Evolutionary conservation across 2,113 vertebrate species (phyloP).

Genomic region (Stigmatopora argus): DNA sequence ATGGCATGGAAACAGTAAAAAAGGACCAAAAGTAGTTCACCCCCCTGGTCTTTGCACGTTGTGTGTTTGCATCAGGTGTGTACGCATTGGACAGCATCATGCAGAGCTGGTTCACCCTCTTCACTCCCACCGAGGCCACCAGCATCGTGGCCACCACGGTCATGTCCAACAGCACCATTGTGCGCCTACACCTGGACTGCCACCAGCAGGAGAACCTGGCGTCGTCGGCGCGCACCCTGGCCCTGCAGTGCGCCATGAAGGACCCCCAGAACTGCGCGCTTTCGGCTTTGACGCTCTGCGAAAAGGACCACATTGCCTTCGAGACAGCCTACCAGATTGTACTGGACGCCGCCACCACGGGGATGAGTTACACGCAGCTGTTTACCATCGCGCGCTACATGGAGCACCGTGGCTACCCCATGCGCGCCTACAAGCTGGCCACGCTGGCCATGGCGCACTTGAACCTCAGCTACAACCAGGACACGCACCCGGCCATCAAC

Average conservation of each 20-base stretch:
- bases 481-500: constrained; percentile 97
- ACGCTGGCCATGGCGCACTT: constrained; percentile 94
- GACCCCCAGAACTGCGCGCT: constrained; percentile 97
- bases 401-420: constrained; percentile 96
- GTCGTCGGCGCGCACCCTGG: constrained; percentile 89
- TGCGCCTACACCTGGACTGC: constrained; percentile 95
- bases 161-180: constrained; percentile 94
- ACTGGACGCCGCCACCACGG: constrained; percentile 88
- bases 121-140: constrained; percentile 96
- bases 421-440: constrained; percentile 95
- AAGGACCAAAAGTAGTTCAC: not conserved
- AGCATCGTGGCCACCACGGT: constrained; percentile 95
- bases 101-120: constrained; percentile 98
- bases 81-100: constrained; percentile 95
- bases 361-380: constrained; percentile 96
- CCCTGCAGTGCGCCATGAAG: constrained; percentile 97
- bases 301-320: constrained; percentile 98
- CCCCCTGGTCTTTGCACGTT: too few species aligned
- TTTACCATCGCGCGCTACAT: constrained; percentile 99
- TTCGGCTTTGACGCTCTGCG: constrained; percentile 92
- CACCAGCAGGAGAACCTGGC: constrained; percentile 95
- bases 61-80: constrained; percentile 68
- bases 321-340: constrained; percentile 99
- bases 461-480: constrained; percentile 99
- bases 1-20: too few species aligned